Conservation (phyloP, 2,797 vertebrate genomes). For the Periophthalmus magnuspinnatus region DNA sequence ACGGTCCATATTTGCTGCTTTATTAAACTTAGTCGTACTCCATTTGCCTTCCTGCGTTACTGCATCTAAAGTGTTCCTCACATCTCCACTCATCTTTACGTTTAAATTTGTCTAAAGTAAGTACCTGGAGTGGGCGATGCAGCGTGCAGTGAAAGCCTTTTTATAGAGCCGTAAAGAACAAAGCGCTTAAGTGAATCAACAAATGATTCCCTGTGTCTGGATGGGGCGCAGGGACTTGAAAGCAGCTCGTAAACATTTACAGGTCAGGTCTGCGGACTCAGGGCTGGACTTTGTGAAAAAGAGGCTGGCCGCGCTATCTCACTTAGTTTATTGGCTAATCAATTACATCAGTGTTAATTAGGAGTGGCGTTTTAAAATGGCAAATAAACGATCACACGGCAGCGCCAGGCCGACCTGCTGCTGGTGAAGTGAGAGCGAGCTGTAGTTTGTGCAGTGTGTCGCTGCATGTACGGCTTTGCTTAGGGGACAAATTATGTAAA, state of each 20-base stretch:
- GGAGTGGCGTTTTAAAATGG: slow-evolving; percentile 14
- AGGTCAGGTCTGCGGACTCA: slow-evolving; percentile 39
- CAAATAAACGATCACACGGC: slow-evolving; percentile 5
- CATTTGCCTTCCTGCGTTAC: neutral
- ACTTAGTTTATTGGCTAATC: slow-evolving; percentile 12
- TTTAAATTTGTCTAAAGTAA: slow-evolving; percentile 23
- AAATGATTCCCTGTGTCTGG: slow-evolving; percentile 50
- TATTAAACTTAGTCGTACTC: neutral
- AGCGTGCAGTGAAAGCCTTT: slow-evolving; percentile 30
- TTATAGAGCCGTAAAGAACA: slow-evolving; percentile 63
- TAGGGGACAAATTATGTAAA: too few relatives aligned
- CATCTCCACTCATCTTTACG: slow-evolving; percentile 9
- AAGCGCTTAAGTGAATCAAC: slow-evolving; percentile 63
- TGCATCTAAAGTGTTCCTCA: neutral
- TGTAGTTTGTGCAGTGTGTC: neutral
- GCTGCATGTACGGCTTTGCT: neutral
- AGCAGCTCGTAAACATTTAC: slow-evolving; percentile 45
- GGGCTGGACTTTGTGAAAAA: slow-evolving; percentile 13
- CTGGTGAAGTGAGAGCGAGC: neutral
- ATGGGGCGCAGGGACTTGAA: slow-evolving; percentile 60
- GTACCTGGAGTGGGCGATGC: slow-evolving; percentile 18
- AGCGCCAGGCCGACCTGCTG: neutral
- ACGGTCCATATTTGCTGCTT: too few relatives aligned
- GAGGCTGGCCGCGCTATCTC: slow-evolving; percentile 6
- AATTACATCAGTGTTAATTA: slow-evolving; percentile 4